A percentile compares a stretch with the other conserved stretches of the same genome.
Evolutionary conservation across 1,140 invertebrate species (phyloP).

Genomic region (Drosophila ambigua): DNA sequence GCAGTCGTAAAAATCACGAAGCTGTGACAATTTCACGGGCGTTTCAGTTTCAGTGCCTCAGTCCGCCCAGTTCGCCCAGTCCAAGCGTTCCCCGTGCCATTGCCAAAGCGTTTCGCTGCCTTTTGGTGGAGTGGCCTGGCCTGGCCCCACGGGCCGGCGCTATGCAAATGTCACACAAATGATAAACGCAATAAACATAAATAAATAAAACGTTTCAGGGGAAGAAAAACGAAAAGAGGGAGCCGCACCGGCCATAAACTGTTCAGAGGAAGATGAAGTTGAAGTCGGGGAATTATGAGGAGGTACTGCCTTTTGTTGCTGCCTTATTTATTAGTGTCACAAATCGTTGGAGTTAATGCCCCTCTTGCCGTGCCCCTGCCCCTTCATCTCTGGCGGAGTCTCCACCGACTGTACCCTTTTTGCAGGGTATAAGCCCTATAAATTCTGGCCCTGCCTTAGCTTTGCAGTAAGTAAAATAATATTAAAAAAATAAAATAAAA

Average conservation of each 20-base stretch:
- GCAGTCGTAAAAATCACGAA: conserved; percentile 62
- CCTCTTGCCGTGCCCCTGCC: no score
- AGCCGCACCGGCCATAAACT: conserved; percentile 27
- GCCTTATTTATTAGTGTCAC: conserved; percentile 79
- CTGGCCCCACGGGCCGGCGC: conserved; percentile 52
- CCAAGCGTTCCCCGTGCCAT: conserved; percentile 22
- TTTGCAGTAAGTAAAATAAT: no score
- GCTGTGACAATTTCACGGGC: conserved; percentile 73
- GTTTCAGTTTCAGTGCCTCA: conserved; percentile 25
- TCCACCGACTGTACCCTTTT: no score
- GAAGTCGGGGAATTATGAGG: conserved; percentile 29
- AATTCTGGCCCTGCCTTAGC: no score
- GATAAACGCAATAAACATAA: conserved; percentile 81
- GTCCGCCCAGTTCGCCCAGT: conserved; percentile 15
- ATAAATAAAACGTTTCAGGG: conserved; percentile 59
- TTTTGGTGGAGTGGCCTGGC: background rate
- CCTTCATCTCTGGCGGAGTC: no score
- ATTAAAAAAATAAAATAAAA: no score
- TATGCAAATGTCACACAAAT: conserved; percentile 80
- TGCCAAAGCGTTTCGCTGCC: conserved; percentile 11
- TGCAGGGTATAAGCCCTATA: no score
- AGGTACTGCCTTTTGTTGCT: conserved; percentile 32
- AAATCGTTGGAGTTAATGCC: conserved; percentile 67
- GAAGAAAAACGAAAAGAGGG: conserved; percentile 10
- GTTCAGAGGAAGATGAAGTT: conserved; percentile 33